Conservation (phyloP, 2,113 vertebrate species). For the Poecilia latipinna region DNA sequence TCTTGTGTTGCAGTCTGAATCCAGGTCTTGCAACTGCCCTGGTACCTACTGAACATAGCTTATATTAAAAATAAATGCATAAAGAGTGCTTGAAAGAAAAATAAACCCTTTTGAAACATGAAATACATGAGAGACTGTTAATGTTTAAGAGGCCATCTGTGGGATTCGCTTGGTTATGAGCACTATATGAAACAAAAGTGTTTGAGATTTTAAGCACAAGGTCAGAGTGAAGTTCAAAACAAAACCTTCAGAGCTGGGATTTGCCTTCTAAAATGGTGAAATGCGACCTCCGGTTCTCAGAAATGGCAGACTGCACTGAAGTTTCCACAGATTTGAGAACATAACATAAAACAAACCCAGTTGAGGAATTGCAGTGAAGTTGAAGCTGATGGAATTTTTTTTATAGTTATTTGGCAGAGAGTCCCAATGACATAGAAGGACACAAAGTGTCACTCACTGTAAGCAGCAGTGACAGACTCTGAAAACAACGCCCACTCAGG, state of each 20-base stretch:
- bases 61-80: not conserved
- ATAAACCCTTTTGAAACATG: not conserved
- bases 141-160: not conserved
- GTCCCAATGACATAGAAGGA: slow-evolving; percentile 11
- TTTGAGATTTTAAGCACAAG: not conserved
- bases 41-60: not conserved
- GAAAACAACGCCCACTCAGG: not conserved
- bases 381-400: not conserved
- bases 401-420: slow-evolving; percentile 4
- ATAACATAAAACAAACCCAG: not conserved
- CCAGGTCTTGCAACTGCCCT: too few species aligned
- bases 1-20: too few species aligned
- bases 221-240: too few species aligned
- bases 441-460: slow-evolving; percentile 28
- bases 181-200: not conserved
- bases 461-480: not conserved
- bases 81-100: not conserved
- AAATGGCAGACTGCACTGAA: too few species aligned
- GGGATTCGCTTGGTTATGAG: not conserved
- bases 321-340: not conserved
- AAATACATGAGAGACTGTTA: not conserved
- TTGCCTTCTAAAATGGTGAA: not conserved
- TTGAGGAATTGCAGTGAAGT: not conserved
- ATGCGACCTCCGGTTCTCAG: not conserved
- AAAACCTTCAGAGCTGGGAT: too few species aligned